Base-by-base conservation (phyloP, 2,888 invertebrate species). In the Abrostola triplasia region DNA sequence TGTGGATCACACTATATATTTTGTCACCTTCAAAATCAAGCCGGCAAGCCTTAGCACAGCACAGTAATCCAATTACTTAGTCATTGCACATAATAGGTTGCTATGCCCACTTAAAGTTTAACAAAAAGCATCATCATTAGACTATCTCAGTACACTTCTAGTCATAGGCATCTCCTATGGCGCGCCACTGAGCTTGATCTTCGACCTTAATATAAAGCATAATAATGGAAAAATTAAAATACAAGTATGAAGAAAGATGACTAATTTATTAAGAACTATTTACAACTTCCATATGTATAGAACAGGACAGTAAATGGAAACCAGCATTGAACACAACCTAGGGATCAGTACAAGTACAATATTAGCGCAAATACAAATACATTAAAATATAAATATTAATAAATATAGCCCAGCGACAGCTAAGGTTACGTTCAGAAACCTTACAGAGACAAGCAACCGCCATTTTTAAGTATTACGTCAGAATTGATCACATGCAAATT, bases 181-280 rank as follows among this genome's bases (percentile, higher is more conserved):
- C n/a, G n/a, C n/a, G n/a, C n/a, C n/a, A n/a, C n/a, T n/a, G n/a
- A n/a, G n/a, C n/a, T n/a, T n/a, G n/a, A n/a, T n/a, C n/a, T n/a
- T n/a, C n/a, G n/a, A n/a, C n/a, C n/a, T n/a, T n/a, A n/a, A n/a
- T n/a, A n/a, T n/a, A n/a, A n/a, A n/a, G 24, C 24, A 40, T 4
- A 10, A 40, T 40, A 9, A 9, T 10, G 10, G 8, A 36, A 12
- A 41, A 80, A 77, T 70, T 72, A 73, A 76, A 80, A 53, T 24
- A 53, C 58, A 64, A 67, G 44, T 62, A 24, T 65, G 67, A 61
- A 65, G 66, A 77, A 80, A 77, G 78, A 84, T 84, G 79, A 82
- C 82, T 82, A 85, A 80, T 82, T 83, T 83, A 87, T 84, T 86
- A 77, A 83, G 80, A 86, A 84, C 66, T 88, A 91, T 91, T 88